Conservation (phyloP, 2,888 invertebrate species). For the Drymonia ruficornis region DNA sequence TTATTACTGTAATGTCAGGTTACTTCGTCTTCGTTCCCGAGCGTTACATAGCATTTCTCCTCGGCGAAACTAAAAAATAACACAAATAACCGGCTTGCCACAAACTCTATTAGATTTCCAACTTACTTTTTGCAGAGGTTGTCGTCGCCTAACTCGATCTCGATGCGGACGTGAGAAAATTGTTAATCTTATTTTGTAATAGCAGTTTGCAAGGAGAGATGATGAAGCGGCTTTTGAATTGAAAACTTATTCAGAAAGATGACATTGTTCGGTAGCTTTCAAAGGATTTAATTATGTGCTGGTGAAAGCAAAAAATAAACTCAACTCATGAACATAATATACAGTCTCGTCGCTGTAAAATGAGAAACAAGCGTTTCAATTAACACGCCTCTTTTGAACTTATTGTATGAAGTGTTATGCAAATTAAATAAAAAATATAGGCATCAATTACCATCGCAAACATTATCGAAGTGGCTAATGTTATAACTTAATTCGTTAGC, state of each 20-base stretch:
- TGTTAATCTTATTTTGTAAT: constrained; percentile 74
- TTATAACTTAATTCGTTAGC: neutral
- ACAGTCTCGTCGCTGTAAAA: neutral
- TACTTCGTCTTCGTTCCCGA: constrained; percentile 73
- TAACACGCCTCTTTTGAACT: neutral
- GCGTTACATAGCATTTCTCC: constrained; percentile 79
- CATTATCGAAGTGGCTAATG: neutral
- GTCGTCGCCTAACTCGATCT: constrained; percentile 78
- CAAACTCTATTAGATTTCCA: constrained; percentile 83
- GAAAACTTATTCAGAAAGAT: constrained; percentile 50
- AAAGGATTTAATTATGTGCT: constrained; percentile 38
- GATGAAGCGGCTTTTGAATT: constrained; percentile 57
- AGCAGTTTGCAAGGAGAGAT: constrained; percentile 57
- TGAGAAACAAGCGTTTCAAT: neutral
- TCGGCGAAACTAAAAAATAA: constrained; percentile 75
- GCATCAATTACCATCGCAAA: too few species aligned
- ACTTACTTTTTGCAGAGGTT: constrained; percentile 79
- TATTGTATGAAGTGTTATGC: neutral
- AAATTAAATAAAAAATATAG: neutral
- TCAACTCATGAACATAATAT: constrained; percentile 14
- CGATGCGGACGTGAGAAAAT: constrained; percentile 80
- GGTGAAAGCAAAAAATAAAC: constrained; percentile 20
- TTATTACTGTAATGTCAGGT: constrained; percentile 82
- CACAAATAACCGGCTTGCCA: constrained; percentile 78
- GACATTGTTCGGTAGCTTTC: constrained; percentile 38